Base-by-base conservation (phyloP, 2,113 vertebrate species). In the Corythaixoides concolor region DNA sequence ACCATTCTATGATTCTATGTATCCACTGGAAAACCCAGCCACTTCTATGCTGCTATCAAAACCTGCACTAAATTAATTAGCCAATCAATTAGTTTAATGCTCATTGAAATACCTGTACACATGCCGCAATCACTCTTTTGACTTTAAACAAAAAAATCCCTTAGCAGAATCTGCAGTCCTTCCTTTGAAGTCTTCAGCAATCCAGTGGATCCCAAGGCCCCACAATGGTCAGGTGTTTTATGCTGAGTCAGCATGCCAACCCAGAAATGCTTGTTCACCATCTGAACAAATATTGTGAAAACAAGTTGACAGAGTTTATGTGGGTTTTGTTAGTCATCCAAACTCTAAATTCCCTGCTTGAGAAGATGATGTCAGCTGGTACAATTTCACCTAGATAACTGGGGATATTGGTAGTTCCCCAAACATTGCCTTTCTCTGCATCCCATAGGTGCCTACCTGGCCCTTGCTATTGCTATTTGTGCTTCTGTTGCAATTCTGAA, bases 241-340 rank as follows among this genome's bases (percentile, higher is more conserved):
- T 84, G 86, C 90, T 84, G 81, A 91, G 70, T 86, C 92, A 96
- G 95, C 72, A 89, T 43, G 60, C 60, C 62, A 93, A 53, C 79
- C 75, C 52, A 78, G 59, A 90, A 93, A 95, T 72, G 73, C 49
- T 53, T 78, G 72, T 26, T 90, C 80, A 75, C 60, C 53, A 55
- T 75, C 43, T 49, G 52, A 93, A 81, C 88, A 94, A 86, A 78
- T 15, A 67, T 22, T 59, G 32, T 32, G 64, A 86, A 82, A 93
- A 93, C 30, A 87, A 81, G 66, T 26, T 84, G 68, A 63, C 0
- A 88, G 59, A 90, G 33, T 75, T 86, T 47, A 74, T 45, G 21
- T 23, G 41, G 59, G 17, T 59, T 92, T 67, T 92, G 56, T 86
- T 78, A 81, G 30, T 50, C 18, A 35, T 39, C 33, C 72, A 39